These are phyloP conservation scores for Lepidochrysops patricia DNA, from an alignment of 2,888 invertebrate genomes.

Conservation along the genomic window DNA sequence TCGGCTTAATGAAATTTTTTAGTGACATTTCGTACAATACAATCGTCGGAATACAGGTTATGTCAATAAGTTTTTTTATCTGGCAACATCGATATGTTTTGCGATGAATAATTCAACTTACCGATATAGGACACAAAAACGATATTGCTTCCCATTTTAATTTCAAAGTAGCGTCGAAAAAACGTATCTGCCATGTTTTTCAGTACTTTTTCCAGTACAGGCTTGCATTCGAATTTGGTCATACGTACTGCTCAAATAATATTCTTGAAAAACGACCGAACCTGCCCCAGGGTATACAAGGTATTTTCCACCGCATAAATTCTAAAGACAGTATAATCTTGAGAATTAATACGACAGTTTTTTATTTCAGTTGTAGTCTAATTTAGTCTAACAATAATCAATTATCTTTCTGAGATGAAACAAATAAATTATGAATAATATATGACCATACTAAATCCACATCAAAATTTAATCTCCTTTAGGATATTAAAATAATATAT, in stretches of 20 bases:
- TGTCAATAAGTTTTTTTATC: constrained; percentile 14
- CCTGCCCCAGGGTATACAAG: too few relatives aligned
- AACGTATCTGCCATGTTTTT: background rate
- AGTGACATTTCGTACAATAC: constrained; percentile 30
- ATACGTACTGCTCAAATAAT: background rate
- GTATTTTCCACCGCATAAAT: too few relatives aligned
- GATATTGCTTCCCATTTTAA: background rate
- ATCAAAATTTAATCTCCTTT: background rate
- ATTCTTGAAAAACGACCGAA: too few relatives aligned
- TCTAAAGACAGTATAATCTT: too few relatives aligned
- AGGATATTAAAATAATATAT: constrained; percentile 34
- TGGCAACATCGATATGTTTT: background rate
- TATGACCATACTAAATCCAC: background rate
- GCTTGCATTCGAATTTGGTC: background rate
- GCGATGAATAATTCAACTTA: background rate
- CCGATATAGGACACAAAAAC: background rate
- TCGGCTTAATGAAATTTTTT: constrained; percentile 57
- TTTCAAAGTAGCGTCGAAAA: background rate
- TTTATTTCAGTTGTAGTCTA: too few relatives aligned
- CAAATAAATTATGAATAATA: too few relatives aligned
- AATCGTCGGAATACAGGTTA: constrained; percentile 7
- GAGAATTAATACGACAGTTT: too few relatives aligned
- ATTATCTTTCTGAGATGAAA: too few relatives aligned
- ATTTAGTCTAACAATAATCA: too few relatives aligned
- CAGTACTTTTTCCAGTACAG: background rate